These are phyloP conservation scores for Agriopis marginaria DNA, from an alignment of 2,888 invertebrate genomes.

Conservation along the genomic window DNA sequence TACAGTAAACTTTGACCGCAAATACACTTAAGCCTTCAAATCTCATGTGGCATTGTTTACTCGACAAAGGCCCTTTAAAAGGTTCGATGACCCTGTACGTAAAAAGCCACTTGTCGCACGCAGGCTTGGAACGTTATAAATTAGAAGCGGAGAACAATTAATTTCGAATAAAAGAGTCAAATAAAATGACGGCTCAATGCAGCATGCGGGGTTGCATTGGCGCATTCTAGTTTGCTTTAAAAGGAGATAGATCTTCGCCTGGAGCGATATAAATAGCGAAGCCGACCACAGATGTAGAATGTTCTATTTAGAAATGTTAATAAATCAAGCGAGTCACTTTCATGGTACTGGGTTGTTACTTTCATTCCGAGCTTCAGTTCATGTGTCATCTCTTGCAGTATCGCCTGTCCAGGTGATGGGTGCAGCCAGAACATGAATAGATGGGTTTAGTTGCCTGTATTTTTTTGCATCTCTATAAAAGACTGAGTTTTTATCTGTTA, in stretches of 20 bases:
- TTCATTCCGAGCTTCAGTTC: conserved; percentile 65
- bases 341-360: conserved; percentile 75
- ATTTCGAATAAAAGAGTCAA: conserved; percentile 61
- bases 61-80: conserved; percentile 66
- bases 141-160: conserved; percentile 58
- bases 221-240: conserved; percentile 78
- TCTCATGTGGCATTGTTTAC: conserved; percentile 66
- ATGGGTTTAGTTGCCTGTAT: not conserved
- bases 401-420: conserved; percentile 11
- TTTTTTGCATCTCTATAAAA: not conserved
- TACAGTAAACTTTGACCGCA: conserved; percentile 59
- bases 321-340: conserved; percentile 82
- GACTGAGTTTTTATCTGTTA: not conserved
- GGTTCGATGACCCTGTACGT: conserved; percentile 68
- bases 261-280: conserved; percentile 79
- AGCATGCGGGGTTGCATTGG: conserved; percentile 66
- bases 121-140: conserved; percentile 47
- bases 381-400: conserved; percentile 15
- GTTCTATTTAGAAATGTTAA: conserved; percentile 83
- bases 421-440: not conserved
- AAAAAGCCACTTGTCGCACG: conserved; percentile 59
- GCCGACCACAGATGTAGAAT: conserved; percentile 73
- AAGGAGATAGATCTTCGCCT: conserved; percentile 76
- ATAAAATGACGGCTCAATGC: conserved; percentile 69
- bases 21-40: conserved; percentile 61